phyloP scores from a whole-genome alignment of 1,140 invertebrate species.

The Cotesia glomerata region DNA sequence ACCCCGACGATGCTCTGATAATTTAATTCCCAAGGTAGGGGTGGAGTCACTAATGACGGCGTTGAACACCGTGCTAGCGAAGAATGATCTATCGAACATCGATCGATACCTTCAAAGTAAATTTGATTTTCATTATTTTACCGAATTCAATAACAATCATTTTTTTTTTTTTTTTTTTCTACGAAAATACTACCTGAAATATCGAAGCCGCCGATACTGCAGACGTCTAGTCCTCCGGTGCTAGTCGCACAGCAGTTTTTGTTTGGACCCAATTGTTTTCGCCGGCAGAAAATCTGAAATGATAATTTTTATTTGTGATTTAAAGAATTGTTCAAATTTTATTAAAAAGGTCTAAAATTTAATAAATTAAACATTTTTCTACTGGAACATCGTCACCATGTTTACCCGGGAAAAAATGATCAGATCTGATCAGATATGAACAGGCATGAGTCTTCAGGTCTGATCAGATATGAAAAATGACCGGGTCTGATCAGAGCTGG shows the following conservation, averaged over 20 bases:
- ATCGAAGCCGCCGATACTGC: slow-evolving; percentile 57
- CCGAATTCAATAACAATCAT: neutral
- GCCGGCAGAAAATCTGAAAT: slow-evolving; percentile 52
- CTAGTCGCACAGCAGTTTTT: slow-evolving; percentile 58
- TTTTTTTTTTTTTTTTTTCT: neutral
- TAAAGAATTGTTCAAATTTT: too few relatives aligned
- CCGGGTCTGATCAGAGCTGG: too few relatives aligned
- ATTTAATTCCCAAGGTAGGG: slow-evolving; percentile 57
- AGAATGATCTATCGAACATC: slow-evolving; percentile 57
- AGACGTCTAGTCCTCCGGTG: slow-evolving; percentile 56
- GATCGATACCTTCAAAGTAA: slow-evolving; percentile 52
- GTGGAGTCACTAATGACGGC: slow-evolving; percentile 54
- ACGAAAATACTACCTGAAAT: slow-evolving; percentile 50
- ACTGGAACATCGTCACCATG: too few relatives aligned
- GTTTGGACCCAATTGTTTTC: slow-evolving; percentile 52
- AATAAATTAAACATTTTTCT: too few relatives aligned
- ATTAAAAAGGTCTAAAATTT: too few relatives aligned
- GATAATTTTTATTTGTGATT: neutral
- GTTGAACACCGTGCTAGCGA: slow-evolving; percentile 57
- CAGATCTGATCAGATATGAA: too few relatives aligned
- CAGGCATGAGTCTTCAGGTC: too few relatives aligned
- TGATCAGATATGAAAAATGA: too few relatives aligned
- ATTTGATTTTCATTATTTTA: neutral
- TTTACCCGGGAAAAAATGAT: too few relatives aligned
- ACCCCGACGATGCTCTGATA: slow-evolving; percentile 37